Evolutionary conservation across 64 coral and sea anemone species (phyloP).

Genomic region (Orbicella faveolata): DNA sequence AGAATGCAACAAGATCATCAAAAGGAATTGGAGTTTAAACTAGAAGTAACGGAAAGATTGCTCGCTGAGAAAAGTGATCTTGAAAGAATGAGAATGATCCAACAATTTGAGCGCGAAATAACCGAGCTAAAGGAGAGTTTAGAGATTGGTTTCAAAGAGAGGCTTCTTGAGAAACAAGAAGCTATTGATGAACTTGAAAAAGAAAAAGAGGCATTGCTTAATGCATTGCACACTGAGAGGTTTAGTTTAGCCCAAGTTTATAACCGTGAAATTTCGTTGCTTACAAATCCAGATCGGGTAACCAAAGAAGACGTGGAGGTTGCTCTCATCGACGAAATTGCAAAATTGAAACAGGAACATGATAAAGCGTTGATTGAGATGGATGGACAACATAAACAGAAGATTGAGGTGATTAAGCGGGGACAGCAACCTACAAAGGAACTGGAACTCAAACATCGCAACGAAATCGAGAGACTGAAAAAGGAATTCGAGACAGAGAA

Average conservation of each 20-base stretch:
- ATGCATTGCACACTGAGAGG: slow-evolving; percentile 58
- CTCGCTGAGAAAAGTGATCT: slow-evolving; percentile 44
- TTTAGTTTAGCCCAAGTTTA: slow-evolving; percentile 70
- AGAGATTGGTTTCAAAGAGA: slow-evolving; percentile 15
- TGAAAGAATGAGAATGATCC: slow-evolving; percentile 34
- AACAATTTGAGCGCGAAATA: slow-evolving; percentile 54
- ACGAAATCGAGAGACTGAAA: slow-evolving; percentile 66
- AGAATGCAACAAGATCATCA: slow-evolving; percentile 27
- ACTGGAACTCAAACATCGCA: slow-evolving; percentile 45
- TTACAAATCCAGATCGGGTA: slow-evolving; percentile 47
- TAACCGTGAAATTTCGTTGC: slow-evolving; percentile 78
- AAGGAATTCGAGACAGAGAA: slow-evolving; percentile 47
- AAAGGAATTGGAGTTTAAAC: slow-evolving; percentile 57
- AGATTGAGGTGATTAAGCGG: slow-evolving; percentile 52
- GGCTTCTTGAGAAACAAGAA: slow-evolving; percentile 47
- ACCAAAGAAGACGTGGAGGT: slow-evolving; percentile 74
- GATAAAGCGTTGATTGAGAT: slow-evolving; percentile 40
- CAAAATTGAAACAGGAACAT: slow-evolving; percentile 52
- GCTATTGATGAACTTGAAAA: slow-evolving; percentile 52
- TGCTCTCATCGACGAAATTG: slow-evolving; percentile 69
- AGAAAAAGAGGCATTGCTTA: slow-evolving; percentile 53
- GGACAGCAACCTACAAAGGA: slow-evolving; percentile 46
- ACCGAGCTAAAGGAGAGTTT: slow-evolving; percentile 30
- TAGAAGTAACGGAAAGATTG: slow-evolving; percentile 60
- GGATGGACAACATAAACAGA: slow-evolving; percentile 56